Percentiles rank a stretch among this genome's conserved stretches.
Evolutionary conservation across 2,888 invertebrate species (phyloP).

Genomic region (Camponotus fellah): DNA sequence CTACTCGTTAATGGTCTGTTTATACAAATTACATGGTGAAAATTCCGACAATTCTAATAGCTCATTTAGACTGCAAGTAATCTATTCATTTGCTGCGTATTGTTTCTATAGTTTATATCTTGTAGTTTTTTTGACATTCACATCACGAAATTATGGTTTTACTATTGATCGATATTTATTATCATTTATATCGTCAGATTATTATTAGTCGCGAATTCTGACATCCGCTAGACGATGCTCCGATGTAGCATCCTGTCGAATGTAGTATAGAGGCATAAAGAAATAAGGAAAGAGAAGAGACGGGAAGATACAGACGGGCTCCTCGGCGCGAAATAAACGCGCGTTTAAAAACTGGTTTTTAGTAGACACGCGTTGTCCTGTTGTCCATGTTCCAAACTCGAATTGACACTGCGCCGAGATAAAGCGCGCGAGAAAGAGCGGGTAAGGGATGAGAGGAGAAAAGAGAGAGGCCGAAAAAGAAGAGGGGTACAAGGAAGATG

Average conservation of each 20-base stretch:
- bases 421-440: conserved; percentile 75
- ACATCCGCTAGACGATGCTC: conserved; percentile 40
- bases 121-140: neutral
- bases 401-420: conserved; percentile 85
- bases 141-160: neutral
- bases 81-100: neutral
- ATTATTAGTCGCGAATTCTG: conserved; percentile 35
- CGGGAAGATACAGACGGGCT: conserved; percentile 31
- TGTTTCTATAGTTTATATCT: neutral
- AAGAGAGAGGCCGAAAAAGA: conserved; percentile 44
- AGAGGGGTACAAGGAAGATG: conserved; percentile 57
- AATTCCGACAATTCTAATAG: neutral
- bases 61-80: neutral
- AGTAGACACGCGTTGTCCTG: conserved; percentile 85
- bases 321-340: conserved; percentile 79
- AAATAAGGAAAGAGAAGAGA: conserved; percentile 11
- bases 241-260: conserved; percentile 29
- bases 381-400: conserved; percentile 84
- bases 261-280: conserved; percentile 13
- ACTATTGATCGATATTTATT: conserved; percentile 22
- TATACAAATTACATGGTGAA: neutral
- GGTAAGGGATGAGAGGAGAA: conserved; percentile 33
- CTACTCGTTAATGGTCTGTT: neutral
- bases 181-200: conserved; percentile 2
- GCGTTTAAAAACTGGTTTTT: conserved; percentile 84